Evolutionary conservation across 2,888 invertebrate species (phyloP).

Genomic region (Aphelenchoides bicaudatus): DNA sequence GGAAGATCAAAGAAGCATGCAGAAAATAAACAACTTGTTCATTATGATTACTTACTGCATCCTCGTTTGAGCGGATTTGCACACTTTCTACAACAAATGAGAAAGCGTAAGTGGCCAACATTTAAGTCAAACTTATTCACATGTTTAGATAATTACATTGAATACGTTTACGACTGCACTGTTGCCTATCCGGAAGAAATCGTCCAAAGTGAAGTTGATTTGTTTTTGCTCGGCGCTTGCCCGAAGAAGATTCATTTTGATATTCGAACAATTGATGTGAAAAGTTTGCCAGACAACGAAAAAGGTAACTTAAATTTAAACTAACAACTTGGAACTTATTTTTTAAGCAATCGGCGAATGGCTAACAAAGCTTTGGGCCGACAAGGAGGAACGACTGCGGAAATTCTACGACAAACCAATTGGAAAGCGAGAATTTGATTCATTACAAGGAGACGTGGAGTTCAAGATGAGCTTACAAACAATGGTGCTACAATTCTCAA

Average conservation of each 20-base stretch:
- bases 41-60: slow-evolving; percentile 76
- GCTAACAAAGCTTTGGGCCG: slow-evolving; percentile 61
- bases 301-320: too few species aligned
- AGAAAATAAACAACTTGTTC: slow-evolving; percentile 66
- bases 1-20: slow-evolving; percentile 74
- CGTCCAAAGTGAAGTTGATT: slow-evolving; percentile 74
- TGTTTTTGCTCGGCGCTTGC: slow-evolving; percentile 69
- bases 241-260: slow-evolving; percentile 76
- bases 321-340: too few species aligned
- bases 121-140: neutral
- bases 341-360: slow-evolving; percentile 59
- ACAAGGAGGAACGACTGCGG: slow-evolving; percentile 61
- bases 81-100: slow-evolving; percentile 65
- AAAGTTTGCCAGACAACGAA: slow-evolving; percentile 56
- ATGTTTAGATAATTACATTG: slow-evolving; percentile 67
- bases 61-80: slow-evolving; percentile 77
- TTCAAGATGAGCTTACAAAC: slow-evolving; percentile 26
- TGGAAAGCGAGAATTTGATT: slow-evolving; percentile 24
- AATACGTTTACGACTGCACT: slow-evolving; percentile 78
- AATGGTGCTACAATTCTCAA: neutral
- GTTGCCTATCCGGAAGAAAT: slow-evolving; percentile 74
- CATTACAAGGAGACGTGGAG: slow-evolving; percentile 20
- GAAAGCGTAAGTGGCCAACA: slow-evolving; percentile 29
- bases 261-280: slow-evolving; percentile 65
- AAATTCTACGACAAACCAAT: slow-evolving; percentile 30